phyloP scores from a whole-genome alignment of 2,113 vertebrate species.

The Rutilus rutilus region DNA sequence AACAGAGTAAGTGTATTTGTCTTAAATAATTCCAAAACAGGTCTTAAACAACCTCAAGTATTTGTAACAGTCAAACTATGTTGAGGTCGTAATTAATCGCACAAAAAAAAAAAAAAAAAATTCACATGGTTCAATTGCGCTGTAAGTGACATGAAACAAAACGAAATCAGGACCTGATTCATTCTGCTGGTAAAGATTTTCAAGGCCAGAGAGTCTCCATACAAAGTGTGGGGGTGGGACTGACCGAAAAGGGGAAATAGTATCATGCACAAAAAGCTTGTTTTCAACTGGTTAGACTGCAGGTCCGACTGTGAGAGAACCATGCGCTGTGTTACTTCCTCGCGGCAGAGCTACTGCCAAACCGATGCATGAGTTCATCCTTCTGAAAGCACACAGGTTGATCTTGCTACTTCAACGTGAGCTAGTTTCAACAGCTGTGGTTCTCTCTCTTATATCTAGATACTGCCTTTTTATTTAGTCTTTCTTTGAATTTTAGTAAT shows the following conservation, averaged over 20 bases:
- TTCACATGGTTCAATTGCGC: not conserved
- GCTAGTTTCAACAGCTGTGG: slow-evolving; percentile 55
- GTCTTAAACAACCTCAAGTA: not conserved
- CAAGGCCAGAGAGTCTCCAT: slow-evolving; percentile 56
- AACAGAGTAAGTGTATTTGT: slow-evolving; percentile 43
- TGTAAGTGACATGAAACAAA: not conserved
- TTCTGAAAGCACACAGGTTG: slow-evolving; percentile 47
- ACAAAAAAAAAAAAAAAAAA: not conserved
- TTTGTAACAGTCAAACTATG: slow-evolving; percentile 1
- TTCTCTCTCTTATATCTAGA: slow-evolving; percentile 72
- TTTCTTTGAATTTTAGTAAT: slow-evolving; percentile 71
- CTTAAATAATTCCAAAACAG: not conserved
- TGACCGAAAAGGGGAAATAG: slow-evolving; percentile 55
- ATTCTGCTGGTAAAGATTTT: slow-evolving; percentile 37
- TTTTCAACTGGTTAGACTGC: slow-evolving; percentile 69
- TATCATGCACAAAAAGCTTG: slow-evolving; percentile 74
- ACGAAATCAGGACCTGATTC: not conserved
- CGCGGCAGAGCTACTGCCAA: slow-evolving; percentile 28
- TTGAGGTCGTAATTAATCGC: not conserved
- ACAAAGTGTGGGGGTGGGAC: slow-evolving; percentile 40
- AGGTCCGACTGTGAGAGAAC: slow-evolving; percentile 57
- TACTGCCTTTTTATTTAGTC: slow-evolving; percentile 66
- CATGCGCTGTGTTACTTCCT: slow-evolving; percentile 9
- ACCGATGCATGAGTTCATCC: not conserved
- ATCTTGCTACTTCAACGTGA: not conserved